Base-by-base conservation (phyloP, 2,888 invertebrate species). In the Lycia hirtaria region DNA sequence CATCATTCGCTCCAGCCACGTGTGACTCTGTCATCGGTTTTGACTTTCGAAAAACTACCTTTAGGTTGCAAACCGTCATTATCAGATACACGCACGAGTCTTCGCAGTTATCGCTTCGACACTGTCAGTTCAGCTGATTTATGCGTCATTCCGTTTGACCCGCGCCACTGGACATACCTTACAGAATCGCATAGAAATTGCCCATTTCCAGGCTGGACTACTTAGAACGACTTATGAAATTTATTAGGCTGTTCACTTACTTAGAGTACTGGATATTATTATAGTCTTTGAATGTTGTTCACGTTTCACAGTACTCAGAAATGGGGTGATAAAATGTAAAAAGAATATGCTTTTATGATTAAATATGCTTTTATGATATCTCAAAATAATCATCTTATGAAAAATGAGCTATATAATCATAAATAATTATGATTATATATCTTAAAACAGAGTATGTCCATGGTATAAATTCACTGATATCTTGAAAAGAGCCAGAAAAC, bases 111-210 rank as follows among this genome's bases (percentile, higher is more conserved):
- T 84, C 83, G 83, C 75, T 64, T 71, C 72, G 69, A 73, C 71
- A 76, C 73, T 79, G 81, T 81, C 83, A 82, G 74, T 81, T 78
- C 69, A 76, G 64, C 72, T 72, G 78, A 85, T 85, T 85, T 85
- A 85, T 83, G 71, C 78, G 69, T 68, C 71, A 73, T 79, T 80
- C 75, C 72, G 75, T 78, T 77, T 80, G 77, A 76, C 75, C 75
- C 69, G 67, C 69, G 67, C 69, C 73, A 59, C 71, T 71, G 68
- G 71, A 60, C 65, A 69, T 70, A 69, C 72, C 67, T 71, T 73
- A 78, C 74, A 78, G 75, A 76, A 77, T 67, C 75, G 70, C 69
- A 76, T 71, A 64, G 64, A 70, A 76, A 75, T 74, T 68, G 73
- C 71, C 71, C 70, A 71, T 75, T 76, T 63, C 71, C 64, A 69